Evolutionary conservation across 2,113 vertebrate genomes (phyloP).

Genomic region (Macrotis lagotis): DNA sequence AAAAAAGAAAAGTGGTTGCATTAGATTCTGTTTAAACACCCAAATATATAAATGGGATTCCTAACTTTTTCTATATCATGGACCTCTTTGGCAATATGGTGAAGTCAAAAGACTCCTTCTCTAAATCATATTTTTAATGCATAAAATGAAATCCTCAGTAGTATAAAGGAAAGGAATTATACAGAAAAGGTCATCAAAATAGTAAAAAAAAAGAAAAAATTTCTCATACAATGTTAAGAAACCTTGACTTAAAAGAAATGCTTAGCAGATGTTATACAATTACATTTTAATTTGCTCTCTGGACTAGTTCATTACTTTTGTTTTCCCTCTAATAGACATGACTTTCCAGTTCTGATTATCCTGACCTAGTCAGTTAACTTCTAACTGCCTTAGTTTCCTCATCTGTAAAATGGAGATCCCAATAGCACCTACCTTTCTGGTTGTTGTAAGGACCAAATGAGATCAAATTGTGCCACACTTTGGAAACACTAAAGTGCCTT

Average conservation of each 20-base stretch:
- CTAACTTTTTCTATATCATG: neutral
- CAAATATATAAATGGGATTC: neutral
- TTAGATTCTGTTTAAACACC: neutral
- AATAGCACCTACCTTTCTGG: neutral
- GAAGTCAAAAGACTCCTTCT: neutral
- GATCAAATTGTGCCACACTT: neutral
- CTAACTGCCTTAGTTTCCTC: neutral
- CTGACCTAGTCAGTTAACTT: neutral
- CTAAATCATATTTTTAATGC: neutral
- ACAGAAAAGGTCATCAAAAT: neutral
- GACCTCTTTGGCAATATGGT: neutral
- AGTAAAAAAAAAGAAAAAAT: neutral
- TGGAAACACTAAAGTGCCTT: neutral
- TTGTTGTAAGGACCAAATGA: neutral
- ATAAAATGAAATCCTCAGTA: neutral
- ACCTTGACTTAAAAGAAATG: neutral
- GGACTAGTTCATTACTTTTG: neutral
- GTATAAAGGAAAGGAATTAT: neutral
- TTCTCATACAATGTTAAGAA: neutral
- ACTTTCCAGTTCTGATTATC: neutral
- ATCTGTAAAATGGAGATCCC: neutral
- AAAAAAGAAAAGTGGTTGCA: neutral
- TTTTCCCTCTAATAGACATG: neutral
- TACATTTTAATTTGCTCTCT: slow-evolving; percentile 3
- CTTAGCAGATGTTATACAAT: slow-evolving; percentile 7